Conservation (phyloP, 1,140 invertebrate species). For the Araneus ventricosus region DNA sequence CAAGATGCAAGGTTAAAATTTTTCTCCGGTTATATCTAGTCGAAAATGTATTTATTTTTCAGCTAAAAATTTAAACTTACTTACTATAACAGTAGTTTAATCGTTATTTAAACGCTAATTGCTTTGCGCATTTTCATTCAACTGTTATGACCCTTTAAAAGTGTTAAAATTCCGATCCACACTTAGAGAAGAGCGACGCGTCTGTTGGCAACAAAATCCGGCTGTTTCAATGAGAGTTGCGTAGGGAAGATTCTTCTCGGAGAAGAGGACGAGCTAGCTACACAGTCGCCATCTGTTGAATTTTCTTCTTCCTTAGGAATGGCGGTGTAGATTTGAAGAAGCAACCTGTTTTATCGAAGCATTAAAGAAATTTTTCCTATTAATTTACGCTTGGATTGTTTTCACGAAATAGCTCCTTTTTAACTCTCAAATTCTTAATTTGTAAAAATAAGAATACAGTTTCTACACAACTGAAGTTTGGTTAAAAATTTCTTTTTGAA, state of each 20-base stretch:
- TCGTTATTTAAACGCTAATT: background rate
- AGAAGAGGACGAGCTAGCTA: background rate
- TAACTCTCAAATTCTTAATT: too few relatives aligned
- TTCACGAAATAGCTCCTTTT: too few relatives aligned
- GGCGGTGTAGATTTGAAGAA: background rate
- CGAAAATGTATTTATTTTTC: background rate
- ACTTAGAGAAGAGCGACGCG: background rate
- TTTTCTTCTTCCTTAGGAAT: background rate
- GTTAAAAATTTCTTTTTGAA: too few relatives aligned
- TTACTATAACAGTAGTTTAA: background rate
- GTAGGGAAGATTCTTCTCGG: background rate
- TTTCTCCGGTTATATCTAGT: too few relatives aligned
- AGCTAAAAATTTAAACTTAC: background rate
- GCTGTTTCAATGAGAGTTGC: background rate
- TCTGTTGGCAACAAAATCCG: background rate
- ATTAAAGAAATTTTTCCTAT: background rate
- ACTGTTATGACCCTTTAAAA: background rate
- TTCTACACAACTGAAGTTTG: too few relatives aligned
- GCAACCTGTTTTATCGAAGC: background rate
- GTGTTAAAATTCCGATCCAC: background rate
- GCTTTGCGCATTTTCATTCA: background rate
- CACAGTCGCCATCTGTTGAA: conserved; percentile 28
- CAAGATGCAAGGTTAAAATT: too few relatives aligned
- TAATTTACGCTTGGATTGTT: background rate
- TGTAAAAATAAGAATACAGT: too few relatives aligned